phyloP scores from a whole-genome alignment of 2,888 invertebrate genomes.

The Blastobasis lacticolella region DNA sequence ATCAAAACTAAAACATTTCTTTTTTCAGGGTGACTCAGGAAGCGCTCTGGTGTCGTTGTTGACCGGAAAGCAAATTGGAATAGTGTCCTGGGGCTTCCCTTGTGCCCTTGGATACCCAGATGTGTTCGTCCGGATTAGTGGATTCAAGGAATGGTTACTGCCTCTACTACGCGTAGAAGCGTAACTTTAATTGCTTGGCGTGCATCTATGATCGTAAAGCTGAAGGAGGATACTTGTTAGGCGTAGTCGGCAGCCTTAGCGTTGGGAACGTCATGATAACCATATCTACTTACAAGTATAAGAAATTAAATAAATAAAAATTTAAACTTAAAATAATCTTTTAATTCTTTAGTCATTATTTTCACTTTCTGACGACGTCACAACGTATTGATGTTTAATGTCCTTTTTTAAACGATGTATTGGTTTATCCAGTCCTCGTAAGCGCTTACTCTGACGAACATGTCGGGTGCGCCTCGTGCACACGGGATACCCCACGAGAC shows the following conservation, averaged over 20 bases:
- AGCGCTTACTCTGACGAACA: slow-evolving; percentile 30
- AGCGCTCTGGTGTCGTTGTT: slow-evolving; percentile 27
- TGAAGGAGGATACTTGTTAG: background rate
- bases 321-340: no score
- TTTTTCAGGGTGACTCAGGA: slow-evolving; percentile 45
- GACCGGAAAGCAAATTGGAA: slow-evolving; percentile 30
- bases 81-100: slow-evolving; percentile 54
- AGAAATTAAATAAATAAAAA: no score
- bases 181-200: no score
- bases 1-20: background rate
- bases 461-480: slow-evolving; percentile 40
- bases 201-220: background rate
- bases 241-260: no score
- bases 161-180: no score
- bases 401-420: background rate
- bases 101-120: slow-evolving; percentile 49
- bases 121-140: slow-evolving; percentile 35
- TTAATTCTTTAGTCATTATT: no score
- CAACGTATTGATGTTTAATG: background rate
- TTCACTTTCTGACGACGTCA: no score
- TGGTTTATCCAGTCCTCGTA: slow-evolving; percentile 9
- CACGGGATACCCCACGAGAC: slow-evolving; percentile 51
- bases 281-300: no score
- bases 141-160: slow-evolving; percentile 25
- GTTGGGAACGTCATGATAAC: no score